phyloP scores from a whole-genome alignment of 2,797 vertebrate species.

The Etheostoma perlongum region DNA sequence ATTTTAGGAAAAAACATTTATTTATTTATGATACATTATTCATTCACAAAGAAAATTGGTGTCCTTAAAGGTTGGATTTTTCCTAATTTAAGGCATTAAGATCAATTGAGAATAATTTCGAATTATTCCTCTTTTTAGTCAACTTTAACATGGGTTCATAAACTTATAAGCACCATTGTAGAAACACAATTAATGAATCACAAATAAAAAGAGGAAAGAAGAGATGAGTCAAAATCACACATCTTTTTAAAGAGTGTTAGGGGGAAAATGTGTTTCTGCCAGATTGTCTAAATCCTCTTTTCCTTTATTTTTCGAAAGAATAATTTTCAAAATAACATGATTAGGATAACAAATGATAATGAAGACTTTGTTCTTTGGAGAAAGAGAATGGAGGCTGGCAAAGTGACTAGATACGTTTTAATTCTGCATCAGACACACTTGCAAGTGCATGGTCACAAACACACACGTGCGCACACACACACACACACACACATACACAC shows the following conservation, averaged over 20 bases:
- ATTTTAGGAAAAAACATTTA: too few relatives aligned
- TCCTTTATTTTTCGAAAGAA: constrained; percentile 58
- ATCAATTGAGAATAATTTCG: too few relatives aligned
- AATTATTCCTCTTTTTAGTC: too few relatives aligned
- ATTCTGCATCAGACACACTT: constrained; percentile 59
- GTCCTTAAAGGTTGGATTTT: too few relatives aligned
- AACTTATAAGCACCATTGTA: too few relatives aligned
- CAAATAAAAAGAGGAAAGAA: constrained; percentile 36
- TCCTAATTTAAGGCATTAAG: too few relatives aligned
- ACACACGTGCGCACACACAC: constrained; percentile 17
- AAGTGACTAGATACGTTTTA: constrained; percentile 55
- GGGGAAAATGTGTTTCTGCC: constrained; percentile 51
- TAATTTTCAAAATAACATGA: constrained; percentile 67
- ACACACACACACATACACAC: constrained; percentile 26
- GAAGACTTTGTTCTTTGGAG: constrained; percentile 59
- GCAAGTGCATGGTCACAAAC: neutral
- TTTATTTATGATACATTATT: too few relatives aligned
- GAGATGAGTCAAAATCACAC: constrained; percentile 33
- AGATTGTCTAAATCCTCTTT: constrained; percentile 59
- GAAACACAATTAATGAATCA: constrained; percentile 17
- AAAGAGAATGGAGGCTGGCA: constrained; percentile 55
- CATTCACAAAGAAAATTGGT: too few relatives aligned
- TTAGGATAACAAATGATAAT: constrained; percentile 73
- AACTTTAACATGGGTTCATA: too few relatives aligned
- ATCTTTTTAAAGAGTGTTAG: constrained; percentile 36